Percentiles rank a stretch among this genome's conserved stretches.
Evolutionary conservation across 2,888 invertebrate species (phyloP).

Genomic region (Cosmorhoe ocellata): DNA sequence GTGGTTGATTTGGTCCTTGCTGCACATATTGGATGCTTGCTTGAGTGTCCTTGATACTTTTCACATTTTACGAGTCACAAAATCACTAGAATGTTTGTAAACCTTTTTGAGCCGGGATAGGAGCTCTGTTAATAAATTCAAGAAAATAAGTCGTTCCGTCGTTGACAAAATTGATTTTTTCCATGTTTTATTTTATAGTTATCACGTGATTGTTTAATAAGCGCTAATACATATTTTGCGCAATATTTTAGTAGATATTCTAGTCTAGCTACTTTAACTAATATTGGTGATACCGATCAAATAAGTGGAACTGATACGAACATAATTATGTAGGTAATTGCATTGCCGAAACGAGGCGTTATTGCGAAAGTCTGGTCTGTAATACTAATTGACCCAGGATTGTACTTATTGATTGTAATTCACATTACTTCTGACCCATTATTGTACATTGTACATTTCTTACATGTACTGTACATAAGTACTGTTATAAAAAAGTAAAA

Average conservation of each 20-base stretch:
- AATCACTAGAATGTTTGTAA: constrained; percentile 34
- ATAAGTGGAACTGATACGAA: constrained; percentile 47
- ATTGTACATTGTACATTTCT: too few species aligned
- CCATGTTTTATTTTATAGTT: not conserved
- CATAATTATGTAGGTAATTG: constrained; percentile 56
- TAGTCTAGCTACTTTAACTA: constrained; percentile 12
- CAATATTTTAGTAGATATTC: constrained; percentile 16
- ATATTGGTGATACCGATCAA: constrained; percentile 51
- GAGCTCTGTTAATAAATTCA: not conserved
- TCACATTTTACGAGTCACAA: constrained; percentile 59
- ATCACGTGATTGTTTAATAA: not conserved
- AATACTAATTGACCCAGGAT: not conserved
- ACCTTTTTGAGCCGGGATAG: constrained; percentile 24
- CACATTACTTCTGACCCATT: too few species aligned
- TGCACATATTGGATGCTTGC: constrained; percentile 79
- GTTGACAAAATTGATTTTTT: too few species aligned
- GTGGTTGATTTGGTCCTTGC: constrained; percentile 87
- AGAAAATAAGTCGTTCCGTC: not conserved
- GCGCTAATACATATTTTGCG: too few species aligned
- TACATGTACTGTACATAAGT: too few species aligned
- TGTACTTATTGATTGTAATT: not conserved
- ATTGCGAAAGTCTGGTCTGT: constrained; percentile 12
- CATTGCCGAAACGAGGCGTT: constrained; percentile 45
- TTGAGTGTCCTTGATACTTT: constrained; percentile 36
- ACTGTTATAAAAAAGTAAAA: too few species aligned